phyloP scores from a whole-genome alignment of 2,113 vertebrate species.

The Nanorana parkeri region DNA sequence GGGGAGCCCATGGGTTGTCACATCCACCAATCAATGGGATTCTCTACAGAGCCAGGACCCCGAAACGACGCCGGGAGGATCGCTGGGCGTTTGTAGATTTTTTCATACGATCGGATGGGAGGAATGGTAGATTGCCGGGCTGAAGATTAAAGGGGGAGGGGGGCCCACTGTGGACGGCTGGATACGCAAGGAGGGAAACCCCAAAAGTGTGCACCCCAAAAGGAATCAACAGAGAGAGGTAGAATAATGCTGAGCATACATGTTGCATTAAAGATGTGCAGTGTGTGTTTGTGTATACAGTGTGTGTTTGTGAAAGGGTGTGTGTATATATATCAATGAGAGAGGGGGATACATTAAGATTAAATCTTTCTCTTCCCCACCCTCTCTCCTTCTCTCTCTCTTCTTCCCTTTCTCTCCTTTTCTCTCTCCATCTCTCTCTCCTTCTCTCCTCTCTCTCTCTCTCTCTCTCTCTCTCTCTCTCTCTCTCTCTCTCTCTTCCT shows the following conservation, averaged over 20 bases:
- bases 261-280: background rate
- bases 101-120: background rate
- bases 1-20: background rate
- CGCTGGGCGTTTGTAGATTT: background rate
- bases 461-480: too few relatives aligned
- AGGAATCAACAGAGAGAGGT: background rate
- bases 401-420: too few relatives aligned
- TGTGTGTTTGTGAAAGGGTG: background rate
- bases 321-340: background rate
- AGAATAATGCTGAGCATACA: background rate
- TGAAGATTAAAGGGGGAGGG: background rate
- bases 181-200: too few relatives aligned
- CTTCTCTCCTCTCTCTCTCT: too few relatives aligned
- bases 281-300: too few relatives aligned
- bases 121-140: background rate
- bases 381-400: too few relatives aligned
- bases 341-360: background rate
- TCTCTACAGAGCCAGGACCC: background rate
- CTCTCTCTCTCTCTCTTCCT: too few relatives aligned
- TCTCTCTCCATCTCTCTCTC: too few relatives aligned
- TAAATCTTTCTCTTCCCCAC: too few relatives aligned
- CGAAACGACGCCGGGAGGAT: background rate
- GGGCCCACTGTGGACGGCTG: background rate
- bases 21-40: background rate
- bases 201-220: background rate